Evolutionary conservation across 1,140 invertebrate species (phyloP).

Genomic region (Drosophila tani): DNA sequence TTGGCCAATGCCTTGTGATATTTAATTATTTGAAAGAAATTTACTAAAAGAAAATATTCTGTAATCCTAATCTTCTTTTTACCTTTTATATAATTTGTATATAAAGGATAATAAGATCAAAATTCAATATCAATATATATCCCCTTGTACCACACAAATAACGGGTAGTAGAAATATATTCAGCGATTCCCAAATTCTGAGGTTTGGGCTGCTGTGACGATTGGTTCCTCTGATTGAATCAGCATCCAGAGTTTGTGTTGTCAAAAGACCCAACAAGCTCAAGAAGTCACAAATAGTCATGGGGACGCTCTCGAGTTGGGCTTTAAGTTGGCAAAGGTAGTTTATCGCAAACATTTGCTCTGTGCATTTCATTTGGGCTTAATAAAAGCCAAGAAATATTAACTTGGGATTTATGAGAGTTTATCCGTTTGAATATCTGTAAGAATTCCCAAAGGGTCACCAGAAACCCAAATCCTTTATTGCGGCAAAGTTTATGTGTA

Average conservation of each 20-base stretch:
- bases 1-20: too few relatives aligned
- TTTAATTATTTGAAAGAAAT: background rate
- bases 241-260: conserved; percentile 45
- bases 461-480: background rate
- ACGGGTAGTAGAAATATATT: conserved; percentile 24
- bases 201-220: conserved; percentile 17
- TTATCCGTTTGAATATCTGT: conserved; percentile 7
- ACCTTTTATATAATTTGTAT: too few relatives aligned
- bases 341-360: conserved; percentile 26
- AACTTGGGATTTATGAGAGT: conserved; percentile 9
- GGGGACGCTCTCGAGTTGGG: conserved; percentile 5
- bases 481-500: background rate
- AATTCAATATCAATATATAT: background rate
- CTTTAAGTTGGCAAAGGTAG: conserved; percentile 24
- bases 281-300: conserved; percentile 16
- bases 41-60: background rate
- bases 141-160: background rate
- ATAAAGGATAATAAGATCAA: too few relatives aligned
- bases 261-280: conserved; percentile 29
- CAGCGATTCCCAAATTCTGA: conserved; percentile 20
- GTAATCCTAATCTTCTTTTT: background rate
- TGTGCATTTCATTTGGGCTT: conserved; percentile 9
- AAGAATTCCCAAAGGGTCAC: background rate
- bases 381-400: conserved; percentile 25
- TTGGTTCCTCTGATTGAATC: conserved; percentile 41